These are phyloP conservation scores for Melopsittacus undulatus DNA, from an alignment of 2,797 vertebrate genomes.

Conservation along the genomic window DNA sequence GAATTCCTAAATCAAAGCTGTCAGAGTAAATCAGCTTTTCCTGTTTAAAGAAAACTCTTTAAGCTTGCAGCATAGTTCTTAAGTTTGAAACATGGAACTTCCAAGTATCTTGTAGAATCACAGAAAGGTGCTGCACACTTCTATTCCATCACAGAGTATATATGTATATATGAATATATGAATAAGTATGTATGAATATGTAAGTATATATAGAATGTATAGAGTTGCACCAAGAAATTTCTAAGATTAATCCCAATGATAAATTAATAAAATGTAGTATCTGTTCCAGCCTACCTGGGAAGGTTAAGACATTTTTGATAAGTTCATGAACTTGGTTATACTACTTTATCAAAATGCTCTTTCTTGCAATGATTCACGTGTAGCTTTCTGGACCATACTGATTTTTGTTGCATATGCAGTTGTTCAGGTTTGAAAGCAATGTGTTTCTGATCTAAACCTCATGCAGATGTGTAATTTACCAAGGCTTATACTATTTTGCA, in stretches of 20 bases:
- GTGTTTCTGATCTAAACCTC: not conserved
- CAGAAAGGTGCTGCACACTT: not conserved
- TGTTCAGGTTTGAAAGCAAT: not conserved
- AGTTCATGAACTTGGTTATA: not conserved
- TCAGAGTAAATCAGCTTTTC: not conserved
- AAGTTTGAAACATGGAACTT: not conserved
- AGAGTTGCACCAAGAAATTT: not conserved
- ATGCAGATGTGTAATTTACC: not conserved
- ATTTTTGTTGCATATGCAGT: not conserved
- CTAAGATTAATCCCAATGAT: not conserved
- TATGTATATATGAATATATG: too few species aligned
- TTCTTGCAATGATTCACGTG: not conserved
- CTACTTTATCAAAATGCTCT: not conserved
- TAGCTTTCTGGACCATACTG: not conserved
- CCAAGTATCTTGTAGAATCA: not conserved
- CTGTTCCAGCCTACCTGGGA: not conserved
- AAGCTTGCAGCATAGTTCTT: not conserved
- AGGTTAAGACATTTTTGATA: not conserved
- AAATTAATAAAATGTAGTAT: not conserved
- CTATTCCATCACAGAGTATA: not conserved
- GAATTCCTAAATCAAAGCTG: not conserved
- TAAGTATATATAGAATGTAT: too few species aligned
- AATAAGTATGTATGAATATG: too few species aligned
- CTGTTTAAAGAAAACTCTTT: not conserved
- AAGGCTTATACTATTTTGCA: not conserved